Conservation (phyloP, 2,113 vertebrate genomes). For the Dromiciops gliroides region DNA sequence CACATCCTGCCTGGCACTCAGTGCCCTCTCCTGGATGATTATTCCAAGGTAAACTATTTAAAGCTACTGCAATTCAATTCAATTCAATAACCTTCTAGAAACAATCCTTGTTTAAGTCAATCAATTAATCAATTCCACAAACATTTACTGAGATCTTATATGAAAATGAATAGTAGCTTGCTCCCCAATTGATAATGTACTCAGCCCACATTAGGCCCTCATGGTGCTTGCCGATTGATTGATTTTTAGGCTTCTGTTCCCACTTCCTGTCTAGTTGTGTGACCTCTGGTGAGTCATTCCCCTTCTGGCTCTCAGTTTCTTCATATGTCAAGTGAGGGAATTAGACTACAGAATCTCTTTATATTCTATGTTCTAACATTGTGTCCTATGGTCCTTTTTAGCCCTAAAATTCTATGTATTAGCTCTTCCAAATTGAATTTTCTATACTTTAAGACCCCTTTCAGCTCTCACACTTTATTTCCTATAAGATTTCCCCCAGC, state of each 20-base stretch:
- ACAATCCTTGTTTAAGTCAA: background rate
- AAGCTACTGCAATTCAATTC: background rate
- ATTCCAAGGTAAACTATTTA: constrained; percentile 4
- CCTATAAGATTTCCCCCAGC: background rate
- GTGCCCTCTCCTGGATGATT: background rate
- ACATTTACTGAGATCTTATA: background rate
- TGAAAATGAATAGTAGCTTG: background rate
- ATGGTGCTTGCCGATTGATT: background rate
- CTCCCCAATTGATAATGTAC: background rate
- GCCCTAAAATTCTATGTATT: background rate
- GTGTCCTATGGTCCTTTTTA: background rate
- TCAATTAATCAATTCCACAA: background rate
- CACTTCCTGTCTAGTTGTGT: background rate
- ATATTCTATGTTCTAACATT: background rate
- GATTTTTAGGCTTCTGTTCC: background rate
- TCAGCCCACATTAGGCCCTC: background rate
- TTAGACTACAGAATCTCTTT: background rate
- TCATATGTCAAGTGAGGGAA: background rate
- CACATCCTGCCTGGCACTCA: background rate
- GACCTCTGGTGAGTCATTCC: background rate
- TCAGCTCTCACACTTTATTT: background rate
- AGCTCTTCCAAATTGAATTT: background rate
- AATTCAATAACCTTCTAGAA: background rate
- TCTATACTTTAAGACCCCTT: background rate
- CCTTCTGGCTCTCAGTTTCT: background rate